phyloP scores from a whole-genome alignment of 1,140 invertebrate species.

The Drosophila nikananu region DNA sequence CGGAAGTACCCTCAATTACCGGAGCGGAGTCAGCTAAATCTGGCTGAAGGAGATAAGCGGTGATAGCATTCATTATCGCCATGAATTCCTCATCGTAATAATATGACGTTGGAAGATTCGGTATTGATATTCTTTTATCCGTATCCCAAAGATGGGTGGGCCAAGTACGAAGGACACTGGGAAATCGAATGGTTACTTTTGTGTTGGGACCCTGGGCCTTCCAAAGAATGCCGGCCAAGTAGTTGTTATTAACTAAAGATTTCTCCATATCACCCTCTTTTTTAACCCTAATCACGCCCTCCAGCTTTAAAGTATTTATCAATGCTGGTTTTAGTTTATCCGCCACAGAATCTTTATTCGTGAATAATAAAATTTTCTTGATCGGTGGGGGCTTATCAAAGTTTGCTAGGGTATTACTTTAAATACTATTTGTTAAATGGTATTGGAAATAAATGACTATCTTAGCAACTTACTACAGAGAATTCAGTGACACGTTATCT shows the following conservation, averaged over 20 bases:
- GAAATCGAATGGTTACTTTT: slow-evolving; percentile 20
- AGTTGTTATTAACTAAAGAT: slow-evolving; percentile 5
- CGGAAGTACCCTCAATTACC: background rate
- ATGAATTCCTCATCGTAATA: slow-evolving; percentile 20
- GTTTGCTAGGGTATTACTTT: background rate
- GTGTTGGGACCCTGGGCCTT: background rate
- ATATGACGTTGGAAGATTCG: background rate
- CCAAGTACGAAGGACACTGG: slow-evolving; percentile 11
- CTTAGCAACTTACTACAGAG: slow-evolving; percentile 11
- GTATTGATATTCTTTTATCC: background rate
- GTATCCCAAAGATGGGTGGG: slow-evolving; percentile 22
- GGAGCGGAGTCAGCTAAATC: background rate
- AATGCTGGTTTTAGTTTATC: background rate
- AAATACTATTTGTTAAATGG: background rate
- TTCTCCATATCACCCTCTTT: slow-evolving; percentile 3
- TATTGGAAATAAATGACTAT: background rate
- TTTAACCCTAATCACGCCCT: background rate
- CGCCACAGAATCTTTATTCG: background rate
- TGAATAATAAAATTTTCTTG: slow-evolving; percentile 6
- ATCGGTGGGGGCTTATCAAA: background rate
- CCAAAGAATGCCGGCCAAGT: slow-evolving; percentile 24
- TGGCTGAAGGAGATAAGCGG: slow-evolving; percentile 4
- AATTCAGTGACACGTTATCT: background rate
- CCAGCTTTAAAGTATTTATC: slow-evolving; percentile 11
- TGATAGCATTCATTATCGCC: slow-evolving; percentile 20